phyloP scores from a whole-genome alignment of 2,797 vertebrate genomes.

The Erpetoichthys calabaricus region DNA sequence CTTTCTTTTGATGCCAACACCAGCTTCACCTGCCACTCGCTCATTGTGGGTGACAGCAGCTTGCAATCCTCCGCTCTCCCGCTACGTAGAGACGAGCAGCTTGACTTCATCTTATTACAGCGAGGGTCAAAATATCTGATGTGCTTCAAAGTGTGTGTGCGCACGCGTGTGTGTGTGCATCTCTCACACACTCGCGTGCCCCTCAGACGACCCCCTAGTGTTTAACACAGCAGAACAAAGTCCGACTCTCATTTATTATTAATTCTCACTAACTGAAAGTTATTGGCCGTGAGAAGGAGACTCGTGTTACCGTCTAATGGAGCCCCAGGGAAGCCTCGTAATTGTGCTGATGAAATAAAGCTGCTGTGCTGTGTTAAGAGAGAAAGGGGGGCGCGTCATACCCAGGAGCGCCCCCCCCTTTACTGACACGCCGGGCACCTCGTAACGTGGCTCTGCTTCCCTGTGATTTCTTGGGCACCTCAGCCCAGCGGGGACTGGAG shows the following conservation, averaged over 20 bases:
- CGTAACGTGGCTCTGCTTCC: too few species aligned
- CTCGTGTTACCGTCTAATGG: neutral
- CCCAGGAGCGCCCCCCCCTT: too few species aligned
- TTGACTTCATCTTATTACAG: neutral
- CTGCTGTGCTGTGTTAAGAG: neutral
- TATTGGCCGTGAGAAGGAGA: conserved; percentile 2
- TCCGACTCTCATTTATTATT: neutral
- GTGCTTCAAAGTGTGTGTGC: too few species aligned
- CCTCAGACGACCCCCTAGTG: neutral
- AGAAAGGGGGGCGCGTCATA: neutral
- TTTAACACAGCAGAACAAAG: conserved; percentile 2
- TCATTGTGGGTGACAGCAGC: neutral
- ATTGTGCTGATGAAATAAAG: neutral
- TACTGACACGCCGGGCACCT: too few species aligned
- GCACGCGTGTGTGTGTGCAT: too few species aligned
- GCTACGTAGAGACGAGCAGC: too few species aligned
- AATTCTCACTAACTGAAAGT: conserved; percentile 3
- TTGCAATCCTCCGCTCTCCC: neutral
- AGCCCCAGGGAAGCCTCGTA: conserved; percentile 1
- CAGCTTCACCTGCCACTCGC: neutral
- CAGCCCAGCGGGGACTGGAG: too few species aligned
- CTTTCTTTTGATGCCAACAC: too few species aligned
- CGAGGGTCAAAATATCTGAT: too few species aligned
- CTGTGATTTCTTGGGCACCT: too few species aligned
- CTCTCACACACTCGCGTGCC: neutral